A percentile compares a stretch with the other conserved stretches of the same genome.
These are phyloP conservation scores for Drosophila melanosoma DNA, from an alignment of 2,888 invertebrate genomes.

Conservation along the genomic window DNA sequence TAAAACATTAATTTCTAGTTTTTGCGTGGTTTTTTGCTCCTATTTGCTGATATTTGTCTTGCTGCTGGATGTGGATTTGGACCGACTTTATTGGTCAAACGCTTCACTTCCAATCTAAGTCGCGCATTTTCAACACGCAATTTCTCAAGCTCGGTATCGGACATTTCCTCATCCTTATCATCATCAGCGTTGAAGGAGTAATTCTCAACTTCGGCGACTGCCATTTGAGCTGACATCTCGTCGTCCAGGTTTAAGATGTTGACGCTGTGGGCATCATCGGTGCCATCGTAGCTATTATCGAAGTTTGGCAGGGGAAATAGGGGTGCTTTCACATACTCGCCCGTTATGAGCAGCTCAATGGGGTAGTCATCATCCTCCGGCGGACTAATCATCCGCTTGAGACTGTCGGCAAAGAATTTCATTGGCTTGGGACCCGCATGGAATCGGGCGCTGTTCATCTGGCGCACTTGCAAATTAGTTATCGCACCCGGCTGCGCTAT, in stretches of 20 bases:
- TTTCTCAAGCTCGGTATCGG: slow-evolving; percentile 7
- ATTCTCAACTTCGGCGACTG: background rate
- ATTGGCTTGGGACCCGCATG: slow-evolving; percentile 87
- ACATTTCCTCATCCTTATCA: background rate
- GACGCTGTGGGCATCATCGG: background rate
- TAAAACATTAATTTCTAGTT: slow-evolving; percentile 12
- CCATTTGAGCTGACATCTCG: background rate
- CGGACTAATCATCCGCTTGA: slow-evolving; percentile 88
- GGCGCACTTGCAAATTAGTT: slow-evolving; percentile 89
- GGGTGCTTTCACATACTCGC: slow-evolving; percentile 22
- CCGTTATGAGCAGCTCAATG: slow-evolving; percentile 85
- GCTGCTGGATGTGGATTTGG: background rate
- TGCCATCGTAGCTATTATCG: slow-evolving; percentile 23
- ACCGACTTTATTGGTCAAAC: slow-evolving; percentile 9
- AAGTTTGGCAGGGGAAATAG: slow-evolving; percentile 2
- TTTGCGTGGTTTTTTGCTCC: slow-evolving; percentile 9
- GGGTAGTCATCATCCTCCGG: slow-evolving; percentile 75
- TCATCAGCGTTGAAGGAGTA: slow-evolving; percentile 2
- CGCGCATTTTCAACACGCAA: slow-evolving; percentile 35
- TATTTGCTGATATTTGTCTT: slow-evolving; percentile 5
- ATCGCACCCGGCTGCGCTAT: slow-evolving; percentile 91
- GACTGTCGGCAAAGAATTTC: slow-evolving; percentile 86
- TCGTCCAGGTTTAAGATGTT: background rate
- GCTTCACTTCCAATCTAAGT: slow-evolving; percentile 21
- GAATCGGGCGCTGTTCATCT: slow-evolving; percentile 87